Evolutionary conservation across 1,140 invertebrate species (phyloP), one percentile per base, ranked within the genome.

Genomic region (Zaprionus capensis): DNA sequence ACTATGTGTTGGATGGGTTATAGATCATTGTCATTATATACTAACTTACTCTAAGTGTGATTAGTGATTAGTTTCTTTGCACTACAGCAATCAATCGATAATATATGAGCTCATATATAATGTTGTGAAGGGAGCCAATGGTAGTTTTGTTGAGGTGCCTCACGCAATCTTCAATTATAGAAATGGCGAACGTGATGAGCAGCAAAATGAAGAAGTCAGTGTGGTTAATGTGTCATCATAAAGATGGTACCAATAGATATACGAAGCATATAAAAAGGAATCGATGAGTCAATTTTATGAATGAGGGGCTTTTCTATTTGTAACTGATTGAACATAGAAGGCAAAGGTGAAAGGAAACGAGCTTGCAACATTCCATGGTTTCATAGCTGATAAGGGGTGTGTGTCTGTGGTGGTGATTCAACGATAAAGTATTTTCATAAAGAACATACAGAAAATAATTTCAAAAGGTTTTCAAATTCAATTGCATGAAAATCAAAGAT

Each of bases 161-260:
- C 72, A 75, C 67, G 67, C 67, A 49, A 75, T 71, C 41, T 46
- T 49, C 51, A 58, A 64, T 71, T 71, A 75, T 75, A 70, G 72
- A 58, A 64, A 63, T 70, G 36, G 56, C 57, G 26, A 57, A 64
- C 22, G 41, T 41, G 38, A 41, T 41, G 38, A n/a, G 28, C 15
- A 55, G 28, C 20, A 22, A 14, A 17, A n/a, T 4, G 9, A n/a
- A 51, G 46, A 51, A 51, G 46, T n/a, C 46, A 51, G 7, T 14
- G 46, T 51, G 44, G 22, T 70, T 75, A 63, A 63, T 75, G 66
- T 70, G 72, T 70, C 67, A 70, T 64, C 72, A 75, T 49, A 63
- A 70, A 74, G 58, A 74, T 63, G 51, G 20, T 34, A 49, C 44
- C 12, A 36, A 38, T 46, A 24, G 71, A 74, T 74, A 69, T 38